Conservation (phyloP, 2,113 vertebrate genomes). For the Misgurnus anguillicaudatus region DNA sequence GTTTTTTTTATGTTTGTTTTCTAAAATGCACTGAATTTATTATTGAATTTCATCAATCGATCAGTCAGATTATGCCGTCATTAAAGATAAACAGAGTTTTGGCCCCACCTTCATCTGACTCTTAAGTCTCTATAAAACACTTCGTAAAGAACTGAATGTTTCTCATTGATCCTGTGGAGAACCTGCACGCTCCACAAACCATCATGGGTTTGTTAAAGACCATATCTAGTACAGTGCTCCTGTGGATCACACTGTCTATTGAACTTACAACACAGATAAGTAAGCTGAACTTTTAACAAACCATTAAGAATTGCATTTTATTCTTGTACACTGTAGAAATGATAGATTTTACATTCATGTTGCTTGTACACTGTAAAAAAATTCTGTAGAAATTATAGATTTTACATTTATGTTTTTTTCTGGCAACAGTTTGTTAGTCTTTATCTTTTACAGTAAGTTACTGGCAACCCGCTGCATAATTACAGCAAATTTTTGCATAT, state of each 20-base stretch:
- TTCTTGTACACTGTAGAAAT: too few relatives aligned
- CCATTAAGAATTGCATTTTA: too few relatives aligned
- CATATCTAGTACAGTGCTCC: constrained; percentile 6
- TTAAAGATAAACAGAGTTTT: constrained; percentile 29
- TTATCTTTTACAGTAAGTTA: too few relatives aligned
- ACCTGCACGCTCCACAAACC: constrained; percentile 6
- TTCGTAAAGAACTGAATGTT: background rate
- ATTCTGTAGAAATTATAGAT: too few relatives aligned
- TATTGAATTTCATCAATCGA: too few relatives aligned
- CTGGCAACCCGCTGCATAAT: too few relatives aligned
- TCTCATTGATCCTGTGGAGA: constrained; percentile 42
- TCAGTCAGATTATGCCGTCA: constrained; percentile 10
- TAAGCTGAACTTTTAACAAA: constrained; percentile 7
- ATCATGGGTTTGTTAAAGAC: constrained; percentile 49
- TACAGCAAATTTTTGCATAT: too few relatives aligned
- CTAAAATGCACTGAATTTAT: background rate
- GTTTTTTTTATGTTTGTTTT: background rate
- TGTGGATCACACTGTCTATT: constrained; percentile 37
- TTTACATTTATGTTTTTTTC: too few relatives aligned
- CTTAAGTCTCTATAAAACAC: constrained; percentile 53
- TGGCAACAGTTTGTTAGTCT: too few relatives aligned
- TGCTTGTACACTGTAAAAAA: too few relatives aligned
- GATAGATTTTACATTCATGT: too few relatives aligned
- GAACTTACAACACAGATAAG: constrained; percentile 47
- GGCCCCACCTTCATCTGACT: constrained; percentile 45